These are phyloP conservation scores for Battus philenor DNA, from an alignment of 1,140 invertebrate species.

Conservation along the genomic window DNA sequence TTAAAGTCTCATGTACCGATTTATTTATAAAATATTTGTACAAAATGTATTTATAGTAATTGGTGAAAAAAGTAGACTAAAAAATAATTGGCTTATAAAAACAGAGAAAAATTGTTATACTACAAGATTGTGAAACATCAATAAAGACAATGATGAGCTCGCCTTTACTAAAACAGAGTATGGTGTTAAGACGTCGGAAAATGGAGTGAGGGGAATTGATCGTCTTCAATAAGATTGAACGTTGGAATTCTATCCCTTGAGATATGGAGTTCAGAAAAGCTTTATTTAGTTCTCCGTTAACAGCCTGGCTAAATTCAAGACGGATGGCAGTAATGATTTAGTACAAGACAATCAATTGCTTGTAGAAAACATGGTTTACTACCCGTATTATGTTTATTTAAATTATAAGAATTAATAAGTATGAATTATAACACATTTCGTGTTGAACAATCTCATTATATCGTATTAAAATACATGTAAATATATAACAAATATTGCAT, in stretches of 20 bases:
- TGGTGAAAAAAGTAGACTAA: too few relatives aligned
- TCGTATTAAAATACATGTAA: too few relatives aligned
- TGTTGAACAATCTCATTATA: neutral
- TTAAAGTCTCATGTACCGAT: too few relatives aligned
- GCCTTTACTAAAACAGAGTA: conserved; percentile 34
- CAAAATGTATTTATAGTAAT: too few relatives aligned
- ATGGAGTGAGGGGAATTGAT: conserved; percentile 42
- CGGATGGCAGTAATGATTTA: conserved; percentile 22
- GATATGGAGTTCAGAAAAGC: conserved; percentile 24
- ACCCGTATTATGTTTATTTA: too few relatives aligned
- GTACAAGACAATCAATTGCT: too few relatives aligned
- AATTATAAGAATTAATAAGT: too few relatives aligned
- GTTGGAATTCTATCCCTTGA: conserved; percentile 35
- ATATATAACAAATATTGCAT: too few relatives aligned
- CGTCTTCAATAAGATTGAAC: conserved; percentile 46
- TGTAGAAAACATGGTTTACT: too few relatives aligned
- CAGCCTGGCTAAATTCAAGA: conserved; percentile 29
- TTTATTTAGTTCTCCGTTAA: conserved; percentile 17
- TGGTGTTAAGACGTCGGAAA: conserved; percentile 34
- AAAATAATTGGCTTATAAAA: too few relatives aligned
- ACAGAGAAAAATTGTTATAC: neutral
- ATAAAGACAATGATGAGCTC: conserved; percentile 18
- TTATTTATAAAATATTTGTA: too few relatives aligned
- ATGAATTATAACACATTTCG: neutral
- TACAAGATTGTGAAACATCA: neutral